Base-by-base conservation (phyloP, 2,113 vertebrate species). In the Protobothrops flavoviridis region DNA sequence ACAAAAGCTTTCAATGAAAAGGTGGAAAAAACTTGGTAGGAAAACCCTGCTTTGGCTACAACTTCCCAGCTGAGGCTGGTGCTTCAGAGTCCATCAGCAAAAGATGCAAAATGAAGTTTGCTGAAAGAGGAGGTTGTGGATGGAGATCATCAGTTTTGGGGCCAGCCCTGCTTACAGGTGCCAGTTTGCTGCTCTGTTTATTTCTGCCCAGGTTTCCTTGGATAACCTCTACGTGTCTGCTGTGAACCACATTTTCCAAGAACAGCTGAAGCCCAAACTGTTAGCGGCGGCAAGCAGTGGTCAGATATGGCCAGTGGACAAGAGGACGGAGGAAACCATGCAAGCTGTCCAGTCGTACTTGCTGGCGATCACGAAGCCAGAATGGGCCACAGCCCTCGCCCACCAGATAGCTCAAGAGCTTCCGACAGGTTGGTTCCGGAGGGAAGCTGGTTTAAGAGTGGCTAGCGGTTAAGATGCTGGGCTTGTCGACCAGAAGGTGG, bases 321-420 rank as follows among this genome's bases (percentile, higher is more conserved):
- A 98, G 94, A 98, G 99, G 92, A 96, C 97, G 1, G 94, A 96
- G 1, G 97, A 97, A 93, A 98, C 98, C 3, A 97, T 98, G 0
- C 97, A 98, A 91, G 97, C 97, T 0, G 98, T 99, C 57, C 98
- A 99, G 95, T 98, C 97, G 9, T 99, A 98, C 94, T 94, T 99
- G 15, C 94, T 98, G n/a, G 98, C 98, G 43, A 99, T 99, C 55
- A 96, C 98, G 91, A 99, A 98, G 91, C 98, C 97, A 0, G 99
- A 99, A 96, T 99, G 98, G 98, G 99, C 99, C 0, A 98, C 98
- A 5, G 99, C 99, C 59, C 98, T 99, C 0, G 98, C 98, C 85
- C 98, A 99, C 97, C 99, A 97, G 93, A 98, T 99, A 81, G 97
- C 98, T 59, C 99, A 99, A 97, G 99, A 99, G 56, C 97, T 99